Percentiles rank a stretch among this genome's conserved stretches.
Evolutionary conservation across 2,797 vertebrate genomes (phyloP).

Genomic region (Martes flavigula): DNA sequence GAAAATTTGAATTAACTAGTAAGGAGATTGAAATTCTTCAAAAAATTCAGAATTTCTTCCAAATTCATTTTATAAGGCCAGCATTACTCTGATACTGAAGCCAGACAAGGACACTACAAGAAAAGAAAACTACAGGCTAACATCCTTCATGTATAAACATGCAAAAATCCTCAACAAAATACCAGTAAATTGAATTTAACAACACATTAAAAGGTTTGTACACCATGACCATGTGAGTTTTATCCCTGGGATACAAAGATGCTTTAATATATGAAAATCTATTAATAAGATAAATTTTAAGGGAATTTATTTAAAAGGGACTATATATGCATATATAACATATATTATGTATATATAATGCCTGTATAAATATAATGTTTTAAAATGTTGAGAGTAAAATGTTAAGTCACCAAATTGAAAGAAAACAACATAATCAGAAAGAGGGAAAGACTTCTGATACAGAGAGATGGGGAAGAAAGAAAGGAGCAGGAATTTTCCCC

Average conservation of each 20-base stretch:
- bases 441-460: not conserved
- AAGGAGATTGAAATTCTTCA: not conserved
- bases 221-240: not conserved
- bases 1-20: not conserved
- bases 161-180: not conserved
- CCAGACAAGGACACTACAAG: not conserved
- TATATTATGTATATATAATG: not conserved
- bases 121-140: not conserved
- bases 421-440: not conserved
- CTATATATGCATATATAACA: not conserved
- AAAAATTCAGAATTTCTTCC: not conserved
- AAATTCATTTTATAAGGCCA: not conserved
- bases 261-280: not conserved
- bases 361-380: not conserved
- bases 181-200: not conserved
- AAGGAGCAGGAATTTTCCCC: not conserved
- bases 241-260: not conserved
- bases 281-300: not conserved
- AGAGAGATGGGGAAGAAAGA: not conserved
- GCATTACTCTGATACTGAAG: not conserved
- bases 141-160: not conserved
- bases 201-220: not conserved
- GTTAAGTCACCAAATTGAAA: not conserved
- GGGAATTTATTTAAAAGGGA: not conserved
- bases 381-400: not conserved